Percentiles rank a stretch among this genome's conserved stretches.
These are phyloP conservation scores for Melanotaenia boesemani DNA, from an alignment of 2,797 vertebrate species.

Conservation along the genomic window DNA sequence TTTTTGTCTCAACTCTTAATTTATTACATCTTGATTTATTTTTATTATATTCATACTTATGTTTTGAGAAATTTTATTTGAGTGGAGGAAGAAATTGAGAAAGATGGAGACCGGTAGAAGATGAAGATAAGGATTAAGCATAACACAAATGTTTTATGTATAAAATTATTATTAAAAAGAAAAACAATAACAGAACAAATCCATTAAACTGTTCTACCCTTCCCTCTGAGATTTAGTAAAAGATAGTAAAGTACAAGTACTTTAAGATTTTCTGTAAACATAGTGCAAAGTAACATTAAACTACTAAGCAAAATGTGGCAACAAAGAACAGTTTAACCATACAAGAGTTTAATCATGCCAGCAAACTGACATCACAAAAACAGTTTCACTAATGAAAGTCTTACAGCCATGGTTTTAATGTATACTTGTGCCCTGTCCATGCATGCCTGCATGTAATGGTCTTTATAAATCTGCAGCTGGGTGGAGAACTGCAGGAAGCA, in stretches of 20 bases:
- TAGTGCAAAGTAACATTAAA: background rate
- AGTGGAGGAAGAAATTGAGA: background rate
- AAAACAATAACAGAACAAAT: background rate
- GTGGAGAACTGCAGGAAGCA: conserved; percentile 14
- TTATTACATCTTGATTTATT: conserved; percentile 2
- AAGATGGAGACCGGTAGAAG: background rate
- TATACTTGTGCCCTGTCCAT: background rate
- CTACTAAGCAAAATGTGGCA: conserved; percentile 1
- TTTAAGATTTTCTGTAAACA: background rate
- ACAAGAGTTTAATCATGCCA: conserved; percentile 33
- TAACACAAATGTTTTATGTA: background rate
- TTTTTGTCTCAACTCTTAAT: conserved; percentile 6
- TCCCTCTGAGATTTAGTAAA: background rate
- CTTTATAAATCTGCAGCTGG: conserved; percentile 28
- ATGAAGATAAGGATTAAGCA: background rate
- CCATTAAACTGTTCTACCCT: background rate
- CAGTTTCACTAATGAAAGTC: conserved; percentile 42
- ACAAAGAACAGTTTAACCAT: conserved; percentile 18
- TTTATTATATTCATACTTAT: background rate
- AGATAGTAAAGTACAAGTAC: background rate
- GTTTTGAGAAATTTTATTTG: conserved; percentile 8
- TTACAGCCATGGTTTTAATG: conserved; percentile 22
- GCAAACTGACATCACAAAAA: conserved; percentile 37
- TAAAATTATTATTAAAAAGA: background rate
- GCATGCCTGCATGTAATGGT: conserved; percentile 9